These are phyloP conservation scores for Tromatobia lineatoria DNA, from an alignment of 2,888 invertebrate genomes.

Conservation along the genomic window DNA sequence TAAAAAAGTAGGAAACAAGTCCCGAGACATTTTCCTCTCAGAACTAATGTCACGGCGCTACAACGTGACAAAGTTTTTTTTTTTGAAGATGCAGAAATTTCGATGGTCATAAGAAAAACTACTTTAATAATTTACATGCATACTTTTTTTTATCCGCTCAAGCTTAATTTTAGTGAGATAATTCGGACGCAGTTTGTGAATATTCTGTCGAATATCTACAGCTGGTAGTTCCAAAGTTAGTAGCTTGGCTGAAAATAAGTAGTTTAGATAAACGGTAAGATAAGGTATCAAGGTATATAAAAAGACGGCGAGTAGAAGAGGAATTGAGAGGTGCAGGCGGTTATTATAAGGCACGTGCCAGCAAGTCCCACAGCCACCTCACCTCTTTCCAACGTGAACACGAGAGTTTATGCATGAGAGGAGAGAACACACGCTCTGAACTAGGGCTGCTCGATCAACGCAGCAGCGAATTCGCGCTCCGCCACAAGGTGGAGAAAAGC, in stretches of 20 bases:
- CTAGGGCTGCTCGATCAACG: not conserved
- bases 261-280: too few species aligned
- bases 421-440: not conserved
- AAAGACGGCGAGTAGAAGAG: not conserved
- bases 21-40: too few species aligned
- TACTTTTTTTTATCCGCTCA: too few species aligned
- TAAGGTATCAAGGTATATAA: not conserved
- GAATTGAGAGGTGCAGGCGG: not conserved
- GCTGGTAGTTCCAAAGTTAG: not conserved
- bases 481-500: not conserved
- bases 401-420: slow-evolving; percentile 4
- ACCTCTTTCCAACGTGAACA: not conserved
- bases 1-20: too few species aligned
- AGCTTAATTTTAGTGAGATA: too few species aligned
- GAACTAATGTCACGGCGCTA: too few species aligned
- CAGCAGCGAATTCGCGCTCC: not conserved
- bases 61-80: too few species aligned
- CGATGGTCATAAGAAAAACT: too few species aligned
- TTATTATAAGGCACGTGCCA: not conserved
- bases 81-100: too few species aligned
- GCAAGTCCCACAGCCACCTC: not conserved
- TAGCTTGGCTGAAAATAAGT: too few species aligned
- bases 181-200: not conserved
- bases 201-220: not conserved
- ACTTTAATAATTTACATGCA: too few species aligned